Evolutionary conservation across 2,797 vertebrate genomes (phyloP).

Genomic region (Pelodytes ibericus): DNA sequence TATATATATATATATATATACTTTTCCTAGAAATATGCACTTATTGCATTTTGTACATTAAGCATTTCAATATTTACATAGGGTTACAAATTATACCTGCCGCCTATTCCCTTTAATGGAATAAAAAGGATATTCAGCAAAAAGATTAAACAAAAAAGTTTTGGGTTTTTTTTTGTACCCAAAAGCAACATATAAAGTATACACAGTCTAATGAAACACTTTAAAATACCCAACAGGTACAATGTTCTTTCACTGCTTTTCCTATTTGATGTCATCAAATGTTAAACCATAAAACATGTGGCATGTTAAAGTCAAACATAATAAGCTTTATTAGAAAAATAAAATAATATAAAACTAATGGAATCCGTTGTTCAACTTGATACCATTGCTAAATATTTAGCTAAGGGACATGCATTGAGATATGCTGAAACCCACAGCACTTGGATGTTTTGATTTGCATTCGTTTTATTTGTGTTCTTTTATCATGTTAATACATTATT

Average conservation of each 20-base stretch:
- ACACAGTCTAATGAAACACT: neutral
- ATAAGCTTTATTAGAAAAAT: neutral
- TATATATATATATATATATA: too few species aligned
- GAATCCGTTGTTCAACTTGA: neutral
- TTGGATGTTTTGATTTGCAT: neutral
- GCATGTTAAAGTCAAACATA: neutral
- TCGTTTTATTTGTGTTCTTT: neutral
- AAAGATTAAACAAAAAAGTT: neutral
- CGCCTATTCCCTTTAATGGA: neutral
- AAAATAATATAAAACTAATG: neutral
- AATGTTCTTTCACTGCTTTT: too few species aligned
- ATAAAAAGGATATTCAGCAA: neutral
- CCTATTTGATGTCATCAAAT: neutral
- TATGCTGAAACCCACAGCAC: neutral
- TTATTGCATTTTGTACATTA: neutral
- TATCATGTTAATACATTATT: neutral
- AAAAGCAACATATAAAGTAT: neutral
- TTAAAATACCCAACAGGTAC: neutral
- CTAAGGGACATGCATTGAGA: neutral
- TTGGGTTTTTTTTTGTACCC: neutral
- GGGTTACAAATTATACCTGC: neutral
- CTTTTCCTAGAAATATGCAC: neutral
- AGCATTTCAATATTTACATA: neutral
- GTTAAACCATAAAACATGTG: neutral
- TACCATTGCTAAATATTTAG: neutral